Conservation (phyloP, 2,888 invertebrate species). For the Amorpha juglandis region DNA sequence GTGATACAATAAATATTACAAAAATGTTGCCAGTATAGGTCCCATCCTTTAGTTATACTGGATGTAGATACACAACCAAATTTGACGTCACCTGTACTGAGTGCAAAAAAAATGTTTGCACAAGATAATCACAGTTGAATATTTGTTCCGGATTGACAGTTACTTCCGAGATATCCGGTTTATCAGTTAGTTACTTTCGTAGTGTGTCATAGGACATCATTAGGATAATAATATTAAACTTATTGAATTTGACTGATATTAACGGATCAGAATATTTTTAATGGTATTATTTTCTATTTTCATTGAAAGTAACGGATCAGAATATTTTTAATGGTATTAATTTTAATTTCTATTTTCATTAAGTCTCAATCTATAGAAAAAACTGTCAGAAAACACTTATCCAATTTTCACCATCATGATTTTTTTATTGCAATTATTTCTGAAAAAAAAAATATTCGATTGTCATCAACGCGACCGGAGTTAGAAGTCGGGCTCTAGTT, state of each 20-base stretch:
- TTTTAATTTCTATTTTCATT: too few species aligned
- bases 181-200: neutral
- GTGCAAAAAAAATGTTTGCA: neutral
- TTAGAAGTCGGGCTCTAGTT: conserved; percentile 13
- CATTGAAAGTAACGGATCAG: too few species aligned
- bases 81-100: neutral
- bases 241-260: too few species aligned
- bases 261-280: too few species aligned
- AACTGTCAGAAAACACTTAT: too few species aligned
- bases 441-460: neutral
- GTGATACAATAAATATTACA: too few species aligned
- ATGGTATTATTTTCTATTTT: too few species aligned
- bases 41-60: too few species aligned
- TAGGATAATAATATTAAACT: neutral
- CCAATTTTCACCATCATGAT: too few species aligned
- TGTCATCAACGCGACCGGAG: neutral
- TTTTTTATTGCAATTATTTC: neutral
- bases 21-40: too few species aligned
- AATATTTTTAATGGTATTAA: too few species aligned
- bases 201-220: neutral
- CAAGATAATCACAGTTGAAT: neutral
- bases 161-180: neutral
- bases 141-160: neutral
- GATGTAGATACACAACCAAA: neutral
- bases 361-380: too few species aligned